Evolutionary conservation across 2,113 vertebrate genomes (phyloP), one percentile per base, ranked within the genome.

Genomic region (Perca fluviatilis): DNA sequence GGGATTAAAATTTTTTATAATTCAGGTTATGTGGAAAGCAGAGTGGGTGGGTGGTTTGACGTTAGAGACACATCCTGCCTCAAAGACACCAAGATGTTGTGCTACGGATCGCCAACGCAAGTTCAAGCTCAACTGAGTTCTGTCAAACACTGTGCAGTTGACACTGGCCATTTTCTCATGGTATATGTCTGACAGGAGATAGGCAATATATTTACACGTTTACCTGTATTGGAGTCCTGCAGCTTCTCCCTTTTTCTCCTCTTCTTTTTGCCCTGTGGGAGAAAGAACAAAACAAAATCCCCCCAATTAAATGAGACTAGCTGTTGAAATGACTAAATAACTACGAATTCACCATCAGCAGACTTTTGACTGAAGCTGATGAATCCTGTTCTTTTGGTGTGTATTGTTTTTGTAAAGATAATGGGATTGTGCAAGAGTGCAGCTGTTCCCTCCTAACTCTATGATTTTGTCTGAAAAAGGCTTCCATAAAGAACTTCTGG

Each of bases 181-280:
- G 2, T 5, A 12, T 57, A 51, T 61, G 33, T 60, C 23, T 47
- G 46, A 56, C 9, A 1, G 43, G 30, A 62, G 0, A 27, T 4
- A 66, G 12, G 2, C 2, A 5, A 43, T 33, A 8, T 11, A 30
- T 49, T 23, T 16, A 46, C 5, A 46, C 15, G 10, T 81, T 96
- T 96, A 99, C 98, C 98, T 97, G 97, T 93, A 80, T 85, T 96
- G 88, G 98, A 97, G 93, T 99, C 98, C 90, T 98, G 98, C 87
- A 98, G 97, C 93, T 99, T 99, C 89, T 99, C 98, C 88, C 98
- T 93, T 92, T 98, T 99, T 77, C 98, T 95, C 88, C 98, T 96
- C 93, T 99, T 99, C 95, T 98, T 99, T 91, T 99, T 99, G 54
- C 98, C 98, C 98, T 99, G 93, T 19, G 56, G 46, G 50, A 86